These are phyloP conservation scores for Antitype chi DNA, from an alignment of 2,888 invertebrate species.

Conservation along the genomic window DNA sequence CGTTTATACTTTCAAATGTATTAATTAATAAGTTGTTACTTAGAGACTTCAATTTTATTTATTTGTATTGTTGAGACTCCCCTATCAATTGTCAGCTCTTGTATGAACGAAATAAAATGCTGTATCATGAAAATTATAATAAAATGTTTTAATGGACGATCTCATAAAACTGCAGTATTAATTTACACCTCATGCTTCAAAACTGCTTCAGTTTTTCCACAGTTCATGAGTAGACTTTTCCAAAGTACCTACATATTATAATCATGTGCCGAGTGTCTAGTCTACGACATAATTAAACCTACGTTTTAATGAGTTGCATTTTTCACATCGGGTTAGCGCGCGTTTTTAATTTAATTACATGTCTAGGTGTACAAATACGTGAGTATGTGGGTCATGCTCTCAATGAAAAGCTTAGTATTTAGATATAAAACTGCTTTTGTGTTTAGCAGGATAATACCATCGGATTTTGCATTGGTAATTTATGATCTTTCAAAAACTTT, in stretches of 20 bases:
- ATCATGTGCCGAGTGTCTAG: slow-evolving; percentile 63
- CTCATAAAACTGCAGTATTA: slow-evolving; percentile 33
- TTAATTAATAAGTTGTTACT: too few species aligned
- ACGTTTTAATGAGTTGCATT: slow-evolving; percentile 69
- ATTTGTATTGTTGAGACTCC: neutral
- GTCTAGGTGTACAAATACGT: slow-evolving; percentile 38
- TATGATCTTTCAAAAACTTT: neutral
- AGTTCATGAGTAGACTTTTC: slow-evolving; percentile 39
- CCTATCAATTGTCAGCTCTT: neutral
- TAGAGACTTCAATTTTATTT: too few species aligned
- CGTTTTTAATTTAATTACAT: slow-evolving; percentile 61
- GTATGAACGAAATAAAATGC: neutral
- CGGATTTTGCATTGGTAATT: neutral
- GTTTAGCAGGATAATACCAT: slow-evolving; percentile 14
- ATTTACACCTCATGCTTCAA: slow-evolving; percentile 40
- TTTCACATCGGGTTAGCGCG: slow-evolving; percentile 53
- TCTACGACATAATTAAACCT: slow-evolving; percentile 68
- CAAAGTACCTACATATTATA: slow-evolving; percentile 54
- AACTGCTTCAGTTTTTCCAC: slow-evolving; percentile 41
- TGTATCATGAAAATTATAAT: neutral
- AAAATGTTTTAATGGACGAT: slow-evolving; percentile 4
- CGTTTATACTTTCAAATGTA: too few species aligned
- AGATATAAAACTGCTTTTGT: slow-evolving; percentile 28
- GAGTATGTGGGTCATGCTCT: slow-evolving; percentile 32
- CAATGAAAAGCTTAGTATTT: slow-evolving; percentile 31